Conservation (phyloP, 2,888 invertebrate species). For the Nudaria mundana region DNA sequence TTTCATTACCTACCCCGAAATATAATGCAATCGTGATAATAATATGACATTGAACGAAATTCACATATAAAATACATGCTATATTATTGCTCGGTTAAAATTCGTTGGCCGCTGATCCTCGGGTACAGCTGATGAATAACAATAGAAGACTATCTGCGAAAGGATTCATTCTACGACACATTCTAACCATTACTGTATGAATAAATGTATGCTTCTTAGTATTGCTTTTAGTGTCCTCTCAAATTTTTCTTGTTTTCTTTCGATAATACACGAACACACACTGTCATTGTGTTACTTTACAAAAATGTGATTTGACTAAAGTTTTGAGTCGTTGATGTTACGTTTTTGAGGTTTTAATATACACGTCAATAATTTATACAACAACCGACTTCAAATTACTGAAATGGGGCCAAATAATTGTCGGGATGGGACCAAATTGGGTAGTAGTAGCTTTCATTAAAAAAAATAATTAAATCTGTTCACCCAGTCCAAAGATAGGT, state of each 20-base stretch:
- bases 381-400: too few species aligned
- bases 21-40: conserved; percentile 6
- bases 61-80: conserved; percentile 20
- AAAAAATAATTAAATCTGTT: too few species aligned
- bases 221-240: conserved; percentile 17
- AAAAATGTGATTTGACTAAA: too few species aligned
- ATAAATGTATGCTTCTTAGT: conserved; percentile 61
- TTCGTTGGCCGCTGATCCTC: conserved; percentile 51
- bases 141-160: conserved; percentile 50
- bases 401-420: too few species aligned
- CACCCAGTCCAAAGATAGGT: too few species aligned
- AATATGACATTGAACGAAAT: conserved; percentile 19
- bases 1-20: not conserved
- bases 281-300: not conserved
- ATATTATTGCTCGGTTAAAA: conserved; percentile 52
- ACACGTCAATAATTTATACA: too few species aligned
- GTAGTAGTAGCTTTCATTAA: too few species aligned
- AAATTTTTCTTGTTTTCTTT: conserved; percentile 4
- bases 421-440: too few species aligned
- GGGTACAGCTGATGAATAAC: conserved; percentile 60
- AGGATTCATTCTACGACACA: conserved; percentile 54
- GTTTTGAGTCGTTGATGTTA: too few species aligned
- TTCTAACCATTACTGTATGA: conserved; percentile 68
- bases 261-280: not conserved
- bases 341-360: too few species aligned